Base-by-base conservation (phyloP, 2,113 vertebrate genomes). In the Carassius carassius region DNA sequence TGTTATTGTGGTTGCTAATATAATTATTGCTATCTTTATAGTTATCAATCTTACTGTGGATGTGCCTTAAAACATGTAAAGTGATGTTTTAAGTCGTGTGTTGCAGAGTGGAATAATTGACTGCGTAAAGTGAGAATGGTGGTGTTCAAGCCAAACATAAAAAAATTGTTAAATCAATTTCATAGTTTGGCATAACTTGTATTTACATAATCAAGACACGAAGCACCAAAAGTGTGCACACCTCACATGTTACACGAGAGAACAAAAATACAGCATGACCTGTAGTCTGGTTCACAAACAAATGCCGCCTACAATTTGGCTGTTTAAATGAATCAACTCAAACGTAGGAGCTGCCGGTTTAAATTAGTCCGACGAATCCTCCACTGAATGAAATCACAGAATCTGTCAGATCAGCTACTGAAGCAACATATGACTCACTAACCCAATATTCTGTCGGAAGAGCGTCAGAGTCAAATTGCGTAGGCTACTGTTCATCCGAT, bases 351-450 rank as follows among this genome's bases (percentile, higher is more conserved):
- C 25, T 75, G 23, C 44, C 23, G 1, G 73, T 76, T 54, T 76
- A 23, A 76, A 51, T 76, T 54, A 76, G 44, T 32, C 23, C 25
- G 8, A 49, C 23, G 8, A 76, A 54, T 76, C 44, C 73, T 75
- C n/a, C n/a, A 75, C 73, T 75, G 72, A 75, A 75, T 75, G 44
- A 75, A 74, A 44, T 75, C 72, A 75, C 72, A 47, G n/a, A 29
- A 75, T 75, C 44, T 17, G 2, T 74, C 44, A 75, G 41, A 75
- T 19, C 37, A 8, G 70, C 70, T 47, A 47, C 47, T 75, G 73
- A 76, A 76, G 25, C 74, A 76, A 32, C n/a, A 76, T 32, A 54
- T 76, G 74, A 76, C 47, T 54, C 74, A 51, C 73, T 51, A 76
- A 76, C 47, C 74, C 74, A 60, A n/a, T 41, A 58, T 41, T 78